phyloP scores from a whole-genome alignment of 2,888 invertebrate genomes.

The Argynnis bischoffii region DNA sequence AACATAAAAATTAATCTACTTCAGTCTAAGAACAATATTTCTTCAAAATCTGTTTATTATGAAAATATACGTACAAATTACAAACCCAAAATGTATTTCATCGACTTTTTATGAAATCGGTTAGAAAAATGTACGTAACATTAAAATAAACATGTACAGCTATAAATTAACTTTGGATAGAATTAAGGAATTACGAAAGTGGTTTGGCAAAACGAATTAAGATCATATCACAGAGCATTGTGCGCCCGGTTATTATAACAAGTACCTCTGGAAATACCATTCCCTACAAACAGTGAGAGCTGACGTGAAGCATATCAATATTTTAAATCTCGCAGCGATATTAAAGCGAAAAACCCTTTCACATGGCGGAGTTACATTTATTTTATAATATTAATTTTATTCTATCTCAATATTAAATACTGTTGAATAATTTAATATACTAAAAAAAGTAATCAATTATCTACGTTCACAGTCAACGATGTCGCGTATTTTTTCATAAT shows the following conservation, averaged over 20 bases:
- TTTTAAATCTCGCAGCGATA: conserved; percentile 22
- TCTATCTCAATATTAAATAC: not conserved
- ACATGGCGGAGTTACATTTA: not conserved
- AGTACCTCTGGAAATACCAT: conserved; percentile 12
- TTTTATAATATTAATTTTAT: not conserved
- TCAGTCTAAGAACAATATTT: too few relatives aligned
- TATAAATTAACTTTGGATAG: not conserved
- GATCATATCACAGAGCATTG: conserved; percentile 26
- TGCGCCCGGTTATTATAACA: conserved; percentile 5
- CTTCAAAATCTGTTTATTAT: too few relatives aligned
- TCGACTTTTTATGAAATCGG: too few relatives aligned
- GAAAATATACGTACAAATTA: too few relatives aligned
- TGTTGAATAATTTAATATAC: not conserved
- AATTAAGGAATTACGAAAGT: conserved; percentile 21
- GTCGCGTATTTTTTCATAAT: too few relatives aligned
- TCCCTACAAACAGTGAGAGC: conserved; percentile 16
- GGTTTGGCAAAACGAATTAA: conserved; percentile 25
- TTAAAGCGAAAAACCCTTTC: not conserved
- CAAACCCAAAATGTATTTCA: too few relatives aligned
- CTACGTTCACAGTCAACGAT: too few relatives aligned
- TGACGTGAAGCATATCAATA: conserved; percentile 27
- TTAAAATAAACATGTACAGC: not conserved
- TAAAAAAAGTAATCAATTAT: too few relatives aligned
- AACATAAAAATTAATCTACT: too few relatives aligned
- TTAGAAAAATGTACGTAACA: too few relatives aligned